phyloP scores from a whole-genome alignment of 2,888 invertebrate genomes.

The Ormyrus labotus region DNA sequence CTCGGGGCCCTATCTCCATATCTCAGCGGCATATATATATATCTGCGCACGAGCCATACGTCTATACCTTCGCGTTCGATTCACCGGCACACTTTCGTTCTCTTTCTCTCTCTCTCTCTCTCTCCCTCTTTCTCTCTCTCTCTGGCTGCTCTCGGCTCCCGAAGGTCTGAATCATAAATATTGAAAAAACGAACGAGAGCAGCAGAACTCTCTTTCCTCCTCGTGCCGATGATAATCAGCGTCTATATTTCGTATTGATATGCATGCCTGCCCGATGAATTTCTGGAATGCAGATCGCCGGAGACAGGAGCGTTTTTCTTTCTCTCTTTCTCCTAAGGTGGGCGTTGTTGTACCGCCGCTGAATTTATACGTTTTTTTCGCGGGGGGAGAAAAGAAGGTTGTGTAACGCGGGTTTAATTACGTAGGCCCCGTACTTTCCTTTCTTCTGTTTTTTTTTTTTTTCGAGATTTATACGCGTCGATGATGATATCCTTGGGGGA shows the following conservation, averaged over 20 bases:
- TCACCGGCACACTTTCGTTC: conserved; percentile 34
- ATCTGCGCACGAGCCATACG: no score
- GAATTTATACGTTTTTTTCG: no score
- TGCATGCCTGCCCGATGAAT: conserved; percentile 30
- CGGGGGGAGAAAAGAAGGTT: no score
- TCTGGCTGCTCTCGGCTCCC: neutral
- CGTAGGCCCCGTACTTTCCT: no score
- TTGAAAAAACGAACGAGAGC: conserved; percentile 33
- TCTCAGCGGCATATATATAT: no score
- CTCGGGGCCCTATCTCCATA: no score
- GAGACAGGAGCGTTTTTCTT: neutral
- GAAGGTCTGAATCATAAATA: conserved; percentile 34
- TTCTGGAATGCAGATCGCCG: conserved; percentile 47
- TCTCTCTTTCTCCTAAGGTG: no score
- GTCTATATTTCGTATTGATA: conserved; percentile 32
- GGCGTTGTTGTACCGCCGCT: no score
- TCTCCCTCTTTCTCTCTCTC: neutral
- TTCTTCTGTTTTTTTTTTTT: no score
- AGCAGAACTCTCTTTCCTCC: neutral
- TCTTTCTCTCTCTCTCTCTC: neutral
- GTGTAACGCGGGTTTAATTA: no score
- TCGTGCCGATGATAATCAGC: conserved; percentile 39
- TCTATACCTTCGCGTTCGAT: neutral
- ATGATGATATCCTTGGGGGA: no score
- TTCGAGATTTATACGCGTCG: no score